phyloP scores from a whole-genome alignment of 2,113 vertebrate species.

The Bujurquina vittata region DNA sequence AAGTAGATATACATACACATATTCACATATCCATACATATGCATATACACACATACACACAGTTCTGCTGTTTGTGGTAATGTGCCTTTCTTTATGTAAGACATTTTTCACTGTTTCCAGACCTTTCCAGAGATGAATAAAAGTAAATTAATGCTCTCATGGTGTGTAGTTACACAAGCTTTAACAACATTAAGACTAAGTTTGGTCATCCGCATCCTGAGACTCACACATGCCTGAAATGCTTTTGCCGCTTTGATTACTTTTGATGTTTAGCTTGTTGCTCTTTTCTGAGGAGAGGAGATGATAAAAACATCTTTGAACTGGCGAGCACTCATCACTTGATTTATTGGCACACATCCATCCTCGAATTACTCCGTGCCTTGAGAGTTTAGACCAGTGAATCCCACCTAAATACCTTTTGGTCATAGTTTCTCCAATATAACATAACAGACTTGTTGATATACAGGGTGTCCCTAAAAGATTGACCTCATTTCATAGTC shows the following conservation, averaged over 20 bases:
- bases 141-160: not conserved
- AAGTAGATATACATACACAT: too few species aligned
- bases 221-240: slow-evolving; percentile 40
- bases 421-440: not conserved
- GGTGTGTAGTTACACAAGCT: not conserved
- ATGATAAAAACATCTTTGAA: not conserved
- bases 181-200: slow-evolving; percentile 21
- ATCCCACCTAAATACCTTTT: not conserved
- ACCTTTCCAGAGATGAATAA: not conserved
- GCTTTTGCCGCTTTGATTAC: slow-evolving; percentile 38
- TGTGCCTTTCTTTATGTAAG: not conserved
- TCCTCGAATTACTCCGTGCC: not conserved
- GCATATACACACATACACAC: too few species aligned
- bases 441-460: not conserved
- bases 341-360: slow-evolving; percentile 35
- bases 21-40: too few species aligned
- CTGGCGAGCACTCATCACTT: slow-evolving; percentile 8
- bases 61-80: too few species aligned
- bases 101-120: not conserved
- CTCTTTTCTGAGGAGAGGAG: slow-evolving; percentile 12
- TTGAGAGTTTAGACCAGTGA: not conserved
- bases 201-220: slow-evolving; percentile 46
- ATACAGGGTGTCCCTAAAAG: not conserved
- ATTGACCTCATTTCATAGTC: too few species aligned
- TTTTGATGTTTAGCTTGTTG: slow-evolving; percentile 23